Base-by-base conservation (phyloP, 2,888 invertebrate species). In the Leptinotarsa juncta region DNA sequence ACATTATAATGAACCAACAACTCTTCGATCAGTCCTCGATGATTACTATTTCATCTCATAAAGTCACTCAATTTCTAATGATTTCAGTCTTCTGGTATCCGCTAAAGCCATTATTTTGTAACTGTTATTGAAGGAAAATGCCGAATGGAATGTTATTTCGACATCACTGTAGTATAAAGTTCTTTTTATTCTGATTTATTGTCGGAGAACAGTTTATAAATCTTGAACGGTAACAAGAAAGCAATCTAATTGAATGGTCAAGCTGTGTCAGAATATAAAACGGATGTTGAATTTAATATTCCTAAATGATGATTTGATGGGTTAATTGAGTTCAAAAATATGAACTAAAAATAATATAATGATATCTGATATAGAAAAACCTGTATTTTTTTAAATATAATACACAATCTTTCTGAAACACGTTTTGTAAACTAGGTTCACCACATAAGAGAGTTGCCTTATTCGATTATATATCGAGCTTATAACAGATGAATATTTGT, bases 51-150 rank as follows among this genome's bases (percentile, higher is more conserved):
- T 42, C 42, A 26, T 62, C 50, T 49, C 68, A 71, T 69, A 32
- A 73, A 71, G 67, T 74, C 55, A 65, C 65, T 68, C 65, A 72
- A 50, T 69, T 72, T 60, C 62, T 57, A 50, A 49, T 65, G 73
- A 48, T 62, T 62, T 62, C 50, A 50, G 48, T 26, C 57, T 70
- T 18, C 12, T 32, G 16, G 53, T 42, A 16, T 57, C 57, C 49
- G 51, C 51, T 53, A 65, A 62, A 62, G 32, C 62, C 62, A 69
- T 53, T 42, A 72, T 69, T 68, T 65, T 65, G 48, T 65, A 73
- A 68, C 73, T 68, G 69, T 73, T 69, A 50, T 72, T 48, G 53
- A 62, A 55, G 32, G 42, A 26, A 60, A 66, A 49, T 50, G 20
- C 16, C 7, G 67, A 53, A 26, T 67, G 67, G 67, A 72, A 68